These are phyloP conservation scores for Nemotelus pantherinus DNA, from an alignment of 2,888 invertebrate genomes.

Conservation along the genomic window DNA sequence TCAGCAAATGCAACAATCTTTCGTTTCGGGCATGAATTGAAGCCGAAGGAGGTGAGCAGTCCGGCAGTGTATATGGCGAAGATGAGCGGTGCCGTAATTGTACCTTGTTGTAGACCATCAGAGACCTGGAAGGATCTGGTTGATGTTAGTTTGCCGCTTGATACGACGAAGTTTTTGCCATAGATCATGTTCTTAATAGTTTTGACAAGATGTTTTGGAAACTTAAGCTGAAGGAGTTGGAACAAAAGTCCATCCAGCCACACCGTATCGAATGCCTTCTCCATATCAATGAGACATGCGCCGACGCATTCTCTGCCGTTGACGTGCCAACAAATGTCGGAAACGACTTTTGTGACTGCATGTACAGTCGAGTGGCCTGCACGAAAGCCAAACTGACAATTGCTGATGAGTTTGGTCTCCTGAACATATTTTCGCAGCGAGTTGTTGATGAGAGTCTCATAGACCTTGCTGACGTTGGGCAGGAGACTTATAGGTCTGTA, in stretches of 20 bases:
- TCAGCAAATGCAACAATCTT: slow-evolving; percentile 21
- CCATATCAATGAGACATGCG: slow-evolving; percentile 24
- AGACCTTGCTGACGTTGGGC: slow-evolving; percentile 54
- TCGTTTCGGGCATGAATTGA: background rate
- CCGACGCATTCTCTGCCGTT: slow-evolving; percentile 27
- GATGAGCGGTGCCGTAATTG: slow-evolving; percentile 13
- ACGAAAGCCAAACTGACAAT: slow-evolving; percentile 54
- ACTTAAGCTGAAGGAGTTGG: slow-evolving; percentile 50
- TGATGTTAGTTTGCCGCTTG: background rate
- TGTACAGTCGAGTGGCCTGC: slow-evolving; percentile 51
- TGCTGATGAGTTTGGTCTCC: slow-evolving; percentile 50
- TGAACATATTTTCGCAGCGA: slow-evolving; percentile 41
- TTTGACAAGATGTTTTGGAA: slow-evolving; percentile 51
- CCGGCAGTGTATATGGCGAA: background rate
- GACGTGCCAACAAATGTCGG: slow-evolving; percentile 21
- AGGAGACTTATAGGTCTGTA: slow-evolving; percentile 53
- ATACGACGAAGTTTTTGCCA: background rate
- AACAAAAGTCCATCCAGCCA: slow-evolving; percentile 52
- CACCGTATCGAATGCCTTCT: slow-evolving; percentile 48
- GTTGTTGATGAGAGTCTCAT: slow-evolving; percentile 50
- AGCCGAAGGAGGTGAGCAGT: background rate
- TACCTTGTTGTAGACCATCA: slow-evolving; percentile 26
- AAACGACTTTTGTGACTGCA: slow-evolving; percentile 35
- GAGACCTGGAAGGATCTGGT: background rate
- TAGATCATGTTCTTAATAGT: slow-evolving; percentile 43